phyloP scores from a whole-genome alignment of 2,888 invertebrate species.

The Platerodrilus igneus region DNA sequence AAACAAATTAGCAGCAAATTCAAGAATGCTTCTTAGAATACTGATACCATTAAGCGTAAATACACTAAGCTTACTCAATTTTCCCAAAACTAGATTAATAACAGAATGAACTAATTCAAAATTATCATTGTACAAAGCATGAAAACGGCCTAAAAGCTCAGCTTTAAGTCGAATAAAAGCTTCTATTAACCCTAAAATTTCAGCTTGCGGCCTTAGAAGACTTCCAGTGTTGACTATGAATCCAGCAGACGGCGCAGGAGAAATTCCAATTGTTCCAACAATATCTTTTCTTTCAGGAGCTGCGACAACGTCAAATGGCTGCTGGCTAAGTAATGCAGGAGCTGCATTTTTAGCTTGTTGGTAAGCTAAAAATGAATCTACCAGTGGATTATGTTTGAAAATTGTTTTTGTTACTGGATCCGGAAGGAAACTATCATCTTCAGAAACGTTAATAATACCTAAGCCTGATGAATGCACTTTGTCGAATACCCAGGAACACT shows the following conservation, averaged over 20 bases:
- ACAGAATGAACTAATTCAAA: conserved; percentile 30
- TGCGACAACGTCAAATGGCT: too few species aligned
- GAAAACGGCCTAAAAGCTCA: conserved; percentile 26
- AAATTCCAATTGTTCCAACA: too few species aligned
- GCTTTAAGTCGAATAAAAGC: conserved; percentile 32
- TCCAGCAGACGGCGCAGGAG: conserved; percentile 7
- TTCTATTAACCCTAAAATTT: conserved; percentile 32
- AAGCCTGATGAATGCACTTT: too few species aligned
- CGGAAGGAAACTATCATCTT: too few species aligned
- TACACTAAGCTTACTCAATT: conserved; percentile 27
- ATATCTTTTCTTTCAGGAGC: too few species aligned
- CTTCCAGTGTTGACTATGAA: conserved; percentile 8
- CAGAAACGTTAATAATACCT: too few species aligned
- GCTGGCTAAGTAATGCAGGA: too few species aligned
- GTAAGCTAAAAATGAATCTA: too few species aligned
- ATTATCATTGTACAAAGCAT: conserved; percentile 31
- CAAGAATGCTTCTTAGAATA: conserved; percentile 30
- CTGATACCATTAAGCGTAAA: conserved; percentile 31
- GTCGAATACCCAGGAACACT: too few species aligned
- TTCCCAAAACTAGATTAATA: conserved; percentile 27
- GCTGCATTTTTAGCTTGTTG: too few species aligned
- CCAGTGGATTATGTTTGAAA: too few species aligned
- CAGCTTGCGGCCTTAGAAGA: conserved; percentile 28
- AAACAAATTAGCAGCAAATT: conserved; percentile 30
- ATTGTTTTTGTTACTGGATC: too few species aligned